Evolutionary conservation across 2,888 invertebrate genomes (phyloP), one percentile per base, ranked within the genome.

Genomic region (Synanthedon vespiformis): DNA sequence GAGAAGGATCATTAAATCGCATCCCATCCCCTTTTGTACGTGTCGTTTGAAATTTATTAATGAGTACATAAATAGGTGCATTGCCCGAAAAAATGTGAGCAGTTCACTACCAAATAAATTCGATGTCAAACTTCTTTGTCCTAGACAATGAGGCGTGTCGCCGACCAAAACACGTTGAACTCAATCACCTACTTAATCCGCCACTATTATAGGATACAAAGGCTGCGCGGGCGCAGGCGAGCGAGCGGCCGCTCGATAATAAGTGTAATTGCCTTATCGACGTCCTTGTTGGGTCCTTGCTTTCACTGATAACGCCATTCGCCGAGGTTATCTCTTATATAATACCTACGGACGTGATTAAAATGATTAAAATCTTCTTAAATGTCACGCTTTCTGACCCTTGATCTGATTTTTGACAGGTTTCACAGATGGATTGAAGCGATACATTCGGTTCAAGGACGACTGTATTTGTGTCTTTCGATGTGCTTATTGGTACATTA

Each of bases 271-370:
- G 76, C 73, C 65, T 75, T 80, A 80, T 76, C 78, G 61, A 63
- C 64, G 79, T 80, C 84, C 82, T 84, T 82, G 77, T 68, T 68
- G 57, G 71, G 84, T 80, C 84, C 83, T 85, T 83, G 80, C 84
- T 84, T 86, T 86, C 83, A 83, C 82, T 85, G 85, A 86, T 86
- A 86, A 81, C 78, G 68, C 63, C 59, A 52, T 58, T 57, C 59
- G 59, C 65, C 67, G 67, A 64, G 64, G 68, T 70, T 69, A 74
- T 70, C 65, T 68, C 67, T 74, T 75, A 74, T 75, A 75, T 77
- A 77, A 77, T 65, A 62, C 54, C 49, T 61, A 54, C 56, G 53
- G 40, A 55, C 53, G 34, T 34, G 34, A 44, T 44, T 44, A 48
- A 22, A 48, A 49, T 59, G 63, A 60, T 63, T 59, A 57, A 59